Percentiles rank a stretch among this genome's conserved stretches.
phyloP scores from a whole-genome alignment of 1,140 invertebrate genomes.

The Phymastichus coffea region DNA sequence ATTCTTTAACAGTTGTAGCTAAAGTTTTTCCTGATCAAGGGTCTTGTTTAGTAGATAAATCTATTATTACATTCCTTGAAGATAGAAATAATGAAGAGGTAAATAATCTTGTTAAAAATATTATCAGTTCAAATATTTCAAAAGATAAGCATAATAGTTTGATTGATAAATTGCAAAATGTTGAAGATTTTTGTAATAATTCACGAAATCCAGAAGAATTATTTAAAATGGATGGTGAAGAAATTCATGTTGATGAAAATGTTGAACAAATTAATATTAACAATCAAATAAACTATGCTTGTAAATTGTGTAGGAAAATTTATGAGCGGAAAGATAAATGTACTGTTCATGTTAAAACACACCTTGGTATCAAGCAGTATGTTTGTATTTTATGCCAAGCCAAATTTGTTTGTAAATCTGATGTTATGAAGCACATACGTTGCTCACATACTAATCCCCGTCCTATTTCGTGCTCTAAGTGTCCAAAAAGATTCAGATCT shows the following conservation, averaged over 20 bases:
- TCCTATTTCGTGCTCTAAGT: slow-evolving; percentile 53
- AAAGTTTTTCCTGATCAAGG: slow-evolving; percentile 54
- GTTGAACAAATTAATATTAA: slow-evolving; percentile 45
- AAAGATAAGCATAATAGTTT: slow-evolving; percentile 31
- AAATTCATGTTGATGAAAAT: slow-evolving; percentile 54
- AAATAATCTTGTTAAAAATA: slow-evolving; percentile 45
- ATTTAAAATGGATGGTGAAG: slow-evolving; percentile 52
- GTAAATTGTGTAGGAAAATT: slow-evolving; percentile 49
- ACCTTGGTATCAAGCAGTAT: slow-evolving; percentile 69
- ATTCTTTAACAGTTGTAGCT: slow-evolving; percentile 44
- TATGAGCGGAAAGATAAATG: slow-evolving; percentile 54
- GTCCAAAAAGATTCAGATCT: slow-evolving; percentile 54
- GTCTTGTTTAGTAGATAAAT: slow-evolving; percentile 48
- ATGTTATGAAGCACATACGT: slow-evolving; percentile 55
- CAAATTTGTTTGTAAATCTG: slow-evolving; percentile 55
- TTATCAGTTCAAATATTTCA: slow-evolving; percentile 34
- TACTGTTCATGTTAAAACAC: slow-evolving; percentile 68
- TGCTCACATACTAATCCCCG: slow-evolving; percentile 55
- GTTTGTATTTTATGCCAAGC: slow-evolving; percentile 66
- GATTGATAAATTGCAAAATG: slow-evolving; percentile 39
- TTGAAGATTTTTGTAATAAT: slow-evolving; percentile 44
- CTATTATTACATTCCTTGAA: slow-evolving; percentile 46
- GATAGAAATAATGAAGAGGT: slow-evolving; percentile 44
- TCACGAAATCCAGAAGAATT: slow-evolving; percentile 50
- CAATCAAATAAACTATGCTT: slow-evolving; percentile 47